Percentiles rank a stretch among this genome's conserved stretches.
These are phyloP conservation scores for Archivesica marissinica DNA, from an alignment of 1,140 invertebrate genomes.

Conservation along the genomic window DNA sequence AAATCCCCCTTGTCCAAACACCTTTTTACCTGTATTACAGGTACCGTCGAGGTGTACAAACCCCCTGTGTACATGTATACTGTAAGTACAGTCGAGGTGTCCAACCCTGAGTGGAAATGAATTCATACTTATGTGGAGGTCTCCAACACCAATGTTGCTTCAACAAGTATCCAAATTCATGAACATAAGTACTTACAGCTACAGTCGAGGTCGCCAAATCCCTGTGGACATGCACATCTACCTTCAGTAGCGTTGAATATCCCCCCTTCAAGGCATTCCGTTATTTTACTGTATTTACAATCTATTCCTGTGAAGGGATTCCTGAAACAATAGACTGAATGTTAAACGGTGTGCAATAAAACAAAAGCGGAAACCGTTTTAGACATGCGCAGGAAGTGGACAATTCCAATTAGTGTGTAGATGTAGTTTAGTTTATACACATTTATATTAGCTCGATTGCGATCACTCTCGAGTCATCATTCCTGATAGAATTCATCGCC, in stretches of 20 bases:
- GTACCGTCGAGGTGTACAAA: too few species aligned
- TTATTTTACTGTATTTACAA: constrained; percentile 17
- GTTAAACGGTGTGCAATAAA: neutral
- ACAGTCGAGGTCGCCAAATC: constrained; percentile 29
- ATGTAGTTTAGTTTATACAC: neutral
- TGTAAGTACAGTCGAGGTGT: too few species aligned
- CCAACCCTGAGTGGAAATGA: too few species aligned
- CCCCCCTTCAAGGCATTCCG: neutral
- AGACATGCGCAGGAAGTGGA: neutral
- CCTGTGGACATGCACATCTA: constrained; percentile 19
- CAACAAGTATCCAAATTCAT: too few species aligned
- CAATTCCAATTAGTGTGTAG: neutral
- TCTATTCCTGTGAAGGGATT: constrained; percentile 15
- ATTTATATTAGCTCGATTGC: too few species aligned
- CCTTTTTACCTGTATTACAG: too few species aligned
- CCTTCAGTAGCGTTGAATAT: constrained; percentile 19
- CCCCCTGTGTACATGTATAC: too few species aligned
- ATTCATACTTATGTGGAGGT: too few species aligned
- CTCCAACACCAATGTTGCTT: too few species aligned
- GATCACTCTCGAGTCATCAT: too few species aligned
- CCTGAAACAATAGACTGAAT: neutral
- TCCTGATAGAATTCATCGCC: too few species aligned
- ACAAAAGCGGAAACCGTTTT: neutral
- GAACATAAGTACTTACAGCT: constrained; percentile 10
- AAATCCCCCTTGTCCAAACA: too few species aligned